Percentiles rank a stretch among this genome's conserved stretches.
These are phyloP conservation scores for Psilanteris sp. DNA, from an alignment of 1,140 invertebrate species.

Conservation along the genomic window DNA sequence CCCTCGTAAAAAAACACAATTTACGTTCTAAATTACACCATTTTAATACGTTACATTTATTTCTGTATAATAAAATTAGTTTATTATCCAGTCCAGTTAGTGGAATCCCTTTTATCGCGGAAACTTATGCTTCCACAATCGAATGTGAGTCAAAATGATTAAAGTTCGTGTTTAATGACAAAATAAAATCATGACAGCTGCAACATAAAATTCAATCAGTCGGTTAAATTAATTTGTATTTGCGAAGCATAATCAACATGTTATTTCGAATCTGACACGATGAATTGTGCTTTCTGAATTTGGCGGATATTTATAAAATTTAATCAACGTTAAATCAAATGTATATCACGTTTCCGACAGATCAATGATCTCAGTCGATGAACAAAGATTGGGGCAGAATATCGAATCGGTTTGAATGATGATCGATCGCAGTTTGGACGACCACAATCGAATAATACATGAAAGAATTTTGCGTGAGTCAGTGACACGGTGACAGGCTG, in stretches of 20 bases:
- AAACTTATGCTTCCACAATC: no score
- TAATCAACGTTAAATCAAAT: constrained; percentile 33
- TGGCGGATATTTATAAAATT: constrained; percentile 48
- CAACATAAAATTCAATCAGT: constrained; percentile 24
- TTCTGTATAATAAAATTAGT: no score
- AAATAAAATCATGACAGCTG: no score
- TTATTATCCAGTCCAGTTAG: no score
- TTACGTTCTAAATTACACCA: no score
- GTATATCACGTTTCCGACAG: constrained; percentile 51
- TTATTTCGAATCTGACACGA: constrained; percentile 4
- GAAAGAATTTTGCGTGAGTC: constrained; percentile 56
- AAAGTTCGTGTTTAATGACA: no score
- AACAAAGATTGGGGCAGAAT: constrained; percentile 32
- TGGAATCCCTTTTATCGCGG: no score
- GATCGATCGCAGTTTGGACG: constrained; percentile 60
- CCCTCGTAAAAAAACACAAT: no score
- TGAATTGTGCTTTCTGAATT: constrained; percentile 33
- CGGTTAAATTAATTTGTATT: constrained; percentile 24
- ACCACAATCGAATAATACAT: constrained; percentile 59
- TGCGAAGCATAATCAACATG: constrained; percentile 7
- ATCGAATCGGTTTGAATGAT: constrained; percentile 55
- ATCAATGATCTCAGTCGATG: constrained; percentile 45
- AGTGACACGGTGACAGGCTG: constrained; percentile 63
- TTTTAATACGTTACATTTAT: no score
- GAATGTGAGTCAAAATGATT: no score